phyloP scores from a whole-genome alignment of 1,140 invertebrate species.

The Drosophila ficusphila region DNA sequence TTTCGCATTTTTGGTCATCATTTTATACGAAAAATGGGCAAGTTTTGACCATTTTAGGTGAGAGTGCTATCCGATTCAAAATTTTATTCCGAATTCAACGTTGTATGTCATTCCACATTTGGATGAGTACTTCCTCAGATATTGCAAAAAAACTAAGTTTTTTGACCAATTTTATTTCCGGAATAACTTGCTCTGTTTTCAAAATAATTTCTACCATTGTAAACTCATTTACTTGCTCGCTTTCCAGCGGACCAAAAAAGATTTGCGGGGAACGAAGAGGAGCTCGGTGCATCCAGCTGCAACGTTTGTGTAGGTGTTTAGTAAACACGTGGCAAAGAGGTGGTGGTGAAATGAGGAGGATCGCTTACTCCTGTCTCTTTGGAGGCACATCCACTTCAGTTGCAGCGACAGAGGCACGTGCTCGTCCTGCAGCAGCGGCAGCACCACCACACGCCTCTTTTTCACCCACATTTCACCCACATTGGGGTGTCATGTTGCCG shows the following conservation, averaged over 20 bases:
- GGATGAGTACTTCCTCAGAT: too few species aligned
- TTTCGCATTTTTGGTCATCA: too few species aligned
- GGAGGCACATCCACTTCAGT: constrained; percentile 62
- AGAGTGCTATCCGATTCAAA: too few species aligned
- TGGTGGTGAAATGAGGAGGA: background rate
- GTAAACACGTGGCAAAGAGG: constrained; percentile 61
- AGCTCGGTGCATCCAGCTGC: constrained; percentile 22
- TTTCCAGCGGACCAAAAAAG: constrained; percentile 64
- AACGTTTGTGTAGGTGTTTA: constrained; percentile 76
- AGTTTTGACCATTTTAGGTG: too few species aligned
- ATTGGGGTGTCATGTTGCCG: constrained; percentile 55
- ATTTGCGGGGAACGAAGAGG: constrained; percentile 39
- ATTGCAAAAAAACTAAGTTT: too few species aligned
- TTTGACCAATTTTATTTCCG: too few species aligned
- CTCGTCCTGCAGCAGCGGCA: constrained; percentile 52
- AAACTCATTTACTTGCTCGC: constrained; percentile 46
- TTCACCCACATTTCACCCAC: background rate
- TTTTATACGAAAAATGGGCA: too few species aligned
- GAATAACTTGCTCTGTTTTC: too few species aligned
- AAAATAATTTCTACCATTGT: constrained; percentile 6
- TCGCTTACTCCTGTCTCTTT: constrained; percentile 52
- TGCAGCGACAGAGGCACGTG: constrained; percentile 48
- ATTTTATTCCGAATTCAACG: too few species aligned
- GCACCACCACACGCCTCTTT: constrained; percentile 7
- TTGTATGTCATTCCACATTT: too few species aligned